Base-by-base conservation (phyloP, 2,888 invertebrate genomes). In the Oxycera nigricornis region DNA sequence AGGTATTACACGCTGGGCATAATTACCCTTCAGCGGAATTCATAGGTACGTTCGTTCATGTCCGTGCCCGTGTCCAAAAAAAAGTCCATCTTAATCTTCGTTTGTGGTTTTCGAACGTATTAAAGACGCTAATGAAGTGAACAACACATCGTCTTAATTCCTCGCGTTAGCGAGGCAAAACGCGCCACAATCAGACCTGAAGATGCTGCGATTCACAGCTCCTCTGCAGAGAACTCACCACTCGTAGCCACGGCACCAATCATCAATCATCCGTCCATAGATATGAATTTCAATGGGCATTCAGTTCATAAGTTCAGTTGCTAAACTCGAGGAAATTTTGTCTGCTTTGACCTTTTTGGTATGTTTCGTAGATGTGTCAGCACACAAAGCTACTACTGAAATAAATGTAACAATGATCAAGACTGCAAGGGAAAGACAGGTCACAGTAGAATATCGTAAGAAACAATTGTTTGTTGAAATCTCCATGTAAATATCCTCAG, bases 71-170 rank as follows among this genome's bases (percentile, higher is more conserved):
- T n/a, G n/a, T n/a, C n/a, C n/a, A 7, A 24, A 17, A 55, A 70
- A 30, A 70, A 30, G 22, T 20, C 30, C 28, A 31, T 20, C n/a
- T 2, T 52, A 24, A 41, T 28, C 30, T 59, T 2, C 9, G 55
- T 46, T 17, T 30, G 50, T 30, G 68, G 68, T 52, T 52, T 52
- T n/a, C 52, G 31, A 17, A 17, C 70, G 55, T 24, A 52, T 31
- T 52, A 70, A 11, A 55, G 52, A 52, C 70, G 31, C 70, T 70
- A 70, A 70, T 70, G 70, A 70, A 70, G 70, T 70, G 70, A 70
- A 70, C 70, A 70, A 70, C 52, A 52, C 70, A 35, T 2, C 52
- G 9, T 70, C 70, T 70, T 70, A 70, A 70, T 52, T 70, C 55
- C 55, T 70, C 70, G 55, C 70, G 26, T 70, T 30, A 52, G 52